Percentiles rank a stretch among this genome's conserved stretches.
Conservation (phyloP, 2,888 invertebrate genomes). For the Acanthosoma haemorrhoidale region DNA sequence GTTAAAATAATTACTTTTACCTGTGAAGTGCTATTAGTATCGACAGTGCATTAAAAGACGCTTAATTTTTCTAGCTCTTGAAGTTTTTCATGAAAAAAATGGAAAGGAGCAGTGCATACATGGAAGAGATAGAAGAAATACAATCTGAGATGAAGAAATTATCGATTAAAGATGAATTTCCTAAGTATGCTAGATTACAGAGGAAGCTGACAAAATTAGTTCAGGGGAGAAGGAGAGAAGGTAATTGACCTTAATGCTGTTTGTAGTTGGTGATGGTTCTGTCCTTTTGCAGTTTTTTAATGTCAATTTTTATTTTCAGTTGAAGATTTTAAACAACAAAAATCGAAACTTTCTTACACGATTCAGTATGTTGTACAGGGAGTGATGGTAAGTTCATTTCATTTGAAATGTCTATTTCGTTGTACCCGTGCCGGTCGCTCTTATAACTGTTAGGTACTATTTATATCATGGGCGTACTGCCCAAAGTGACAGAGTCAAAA, state of each 20-base stretch:
- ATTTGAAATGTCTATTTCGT: too few species aligned
- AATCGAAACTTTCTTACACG: neutral
- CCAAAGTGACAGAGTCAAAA: too few species aligned
- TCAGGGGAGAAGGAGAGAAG: neutral
- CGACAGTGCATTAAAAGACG: too few species aligned
- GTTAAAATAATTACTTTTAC: neutral
- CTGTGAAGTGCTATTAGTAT: neutral
- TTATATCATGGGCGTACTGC: too few species aligned
- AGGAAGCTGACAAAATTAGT: conserved; percentile 25
- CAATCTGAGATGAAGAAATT: conserved; percentile 10
- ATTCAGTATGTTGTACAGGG: neutral
- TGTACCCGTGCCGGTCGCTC: too few species aligned
- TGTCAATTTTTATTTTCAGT: neutral
- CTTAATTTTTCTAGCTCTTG: neutral
- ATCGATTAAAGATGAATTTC: conserved; percentile 31
- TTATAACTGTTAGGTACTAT: too few species aligned
- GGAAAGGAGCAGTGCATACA: neutral
- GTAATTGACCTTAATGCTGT: neutral
- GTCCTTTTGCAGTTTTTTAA: neutral
- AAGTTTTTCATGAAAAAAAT: neutral
- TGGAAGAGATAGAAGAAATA: neutral
- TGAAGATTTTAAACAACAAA: neutral
- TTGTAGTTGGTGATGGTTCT: neutral
- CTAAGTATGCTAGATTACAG: conserved; percentile 30
- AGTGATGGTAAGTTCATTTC: neutral